Percentiles rank a stretch among this genome's conserved stretches.
These are phyloP conservation scores for Thereva unica DNA, from an alignment of 2,888 invertebrate species.

Conservation along the genomic window DNA sequence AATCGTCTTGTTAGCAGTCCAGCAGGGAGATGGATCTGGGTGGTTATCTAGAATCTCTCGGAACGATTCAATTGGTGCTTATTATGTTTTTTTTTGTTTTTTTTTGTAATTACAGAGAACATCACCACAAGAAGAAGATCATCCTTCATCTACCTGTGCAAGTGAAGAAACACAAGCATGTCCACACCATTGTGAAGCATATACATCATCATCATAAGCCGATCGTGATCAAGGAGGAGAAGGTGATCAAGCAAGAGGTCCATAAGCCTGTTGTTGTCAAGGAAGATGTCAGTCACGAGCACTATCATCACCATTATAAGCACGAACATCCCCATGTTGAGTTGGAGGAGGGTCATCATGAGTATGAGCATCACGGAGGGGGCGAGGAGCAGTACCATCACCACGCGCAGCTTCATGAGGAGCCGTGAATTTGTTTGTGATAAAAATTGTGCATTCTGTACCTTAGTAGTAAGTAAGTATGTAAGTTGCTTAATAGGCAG, in stretches of 20 bases:
- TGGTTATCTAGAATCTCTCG: neutral
- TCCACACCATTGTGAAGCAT: slow-evolving; percentile 56
- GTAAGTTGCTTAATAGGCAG: no score
- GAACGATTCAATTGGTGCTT: neutral
- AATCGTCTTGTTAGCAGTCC: slow-evolving; percentile 4
- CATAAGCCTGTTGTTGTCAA: slow-evolving; percentile 53
- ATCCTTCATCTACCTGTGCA: slow-evolving; percentile 56
- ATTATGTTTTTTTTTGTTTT: neutral
- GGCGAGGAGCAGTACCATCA: no score
- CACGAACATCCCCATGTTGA: slow-evolving; percentile 34
- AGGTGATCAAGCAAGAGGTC: slow-evolving; percentile 55
- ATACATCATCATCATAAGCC: slow-evolving; percentile 59
- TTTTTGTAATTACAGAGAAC: slow-evolving; percentile 36
- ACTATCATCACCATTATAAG: slow-evolving; percentile 53
- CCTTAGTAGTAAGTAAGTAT: no score
- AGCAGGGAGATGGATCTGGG: slow-evolving; percentile 9
- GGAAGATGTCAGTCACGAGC: slow-evolving; percentile 52
- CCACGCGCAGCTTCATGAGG: no score
- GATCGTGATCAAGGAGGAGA: slow-evolving; percentile 57
- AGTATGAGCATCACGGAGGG: slow-evolving; percentile 8
- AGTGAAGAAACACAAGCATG: slow-evolving; percentile 57
- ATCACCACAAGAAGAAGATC: slow-evolving; percentile 54
- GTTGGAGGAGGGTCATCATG: slow-evolving; percentile 11
- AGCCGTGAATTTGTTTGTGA: no score
- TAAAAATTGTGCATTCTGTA: no score